Conservation (phyloP, 2,797 vertebrate species). For the Channa striata region DNA sequence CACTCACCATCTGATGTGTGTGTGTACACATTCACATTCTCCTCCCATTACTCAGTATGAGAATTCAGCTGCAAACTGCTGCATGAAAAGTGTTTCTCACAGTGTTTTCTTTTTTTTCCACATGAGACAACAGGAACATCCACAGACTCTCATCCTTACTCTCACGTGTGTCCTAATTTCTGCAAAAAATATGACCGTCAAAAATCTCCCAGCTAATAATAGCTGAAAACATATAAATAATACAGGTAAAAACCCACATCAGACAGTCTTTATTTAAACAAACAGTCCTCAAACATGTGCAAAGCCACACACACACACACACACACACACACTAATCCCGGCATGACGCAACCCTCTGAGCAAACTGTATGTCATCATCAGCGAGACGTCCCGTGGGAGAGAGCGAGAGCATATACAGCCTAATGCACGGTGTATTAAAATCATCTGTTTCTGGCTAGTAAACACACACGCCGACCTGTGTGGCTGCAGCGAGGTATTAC, state of each 20-base stretch:
- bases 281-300: too few relatives aligned
- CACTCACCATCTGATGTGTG: not conserved
- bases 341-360: conserved; percentile 61
- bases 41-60: conserved; percentile 57
- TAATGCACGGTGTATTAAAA: conserved; percentile 10
- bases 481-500: not conserved
- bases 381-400: conserved; percentile 39
- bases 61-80: conserved; percentile 71
- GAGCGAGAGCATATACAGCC: conserved; percentile 14
- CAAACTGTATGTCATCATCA: conserved; percentile 59
- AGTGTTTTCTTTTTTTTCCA: conserved; percentile 60
- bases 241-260: not conserved
- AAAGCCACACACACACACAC: not conserved
- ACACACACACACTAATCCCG: conserved; percentile 45
- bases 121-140: conserved; percentile 33
- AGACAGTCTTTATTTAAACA: not conserved
- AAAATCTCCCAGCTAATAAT: not conserved
- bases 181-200: not conserved
- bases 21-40: conserved; percentile 35
- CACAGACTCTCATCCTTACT: conserved; percentile 15
- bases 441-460: conserved; percentile 4
- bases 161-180: not conserved
- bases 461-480: conserved; percentile 39
- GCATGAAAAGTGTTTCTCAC: conserved; percentile 68
- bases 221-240: not conserved